Evolutionary conservation across 2,797 vertebrate genomes (phyloP), one percentile per base, ranked within the genome.

Genomic region (Enteromius thamalakanensis): DNA sequence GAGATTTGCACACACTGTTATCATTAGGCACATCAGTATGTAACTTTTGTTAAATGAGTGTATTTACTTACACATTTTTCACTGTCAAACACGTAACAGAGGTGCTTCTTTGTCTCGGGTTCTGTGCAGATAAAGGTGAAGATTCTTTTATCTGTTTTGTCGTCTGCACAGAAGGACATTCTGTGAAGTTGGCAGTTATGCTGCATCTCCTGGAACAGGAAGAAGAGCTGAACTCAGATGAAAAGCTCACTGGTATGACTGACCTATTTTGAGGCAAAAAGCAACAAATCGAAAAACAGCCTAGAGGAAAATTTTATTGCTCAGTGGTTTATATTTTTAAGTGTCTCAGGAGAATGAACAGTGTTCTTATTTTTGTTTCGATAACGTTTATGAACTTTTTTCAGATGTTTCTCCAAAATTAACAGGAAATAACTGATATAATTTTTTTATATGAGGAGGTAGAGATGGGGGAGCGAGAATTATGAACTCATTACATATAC

Each of bases 111-210:
- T 42, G 95, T 96, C 79, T 97, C 96, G 0, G 95, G 94, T 88
- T 97, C 95, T 90, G 96, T 97, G 93, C 96, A 97, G 92, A 97
- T 97, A 91, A 96, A 97, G 68, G 96, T 96, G 87, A 97, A 96
- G 93, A 97, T 96, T 85, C 95, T 94, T 91, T 96, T 96, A 94
- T 97, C 96, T 0, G 96, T 96, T 93, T 97, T 97, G 90, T 97
- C 96, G 87, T 97, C 96, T 26, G 96, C 96, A 82, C 96, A 97
- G 90, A 97, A 97, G 6, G 96, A 97, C 94, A 97, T 97, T 89
- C 96, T 92, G 42, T 97, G 96, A 86, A 97, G 94, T 53, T 97
- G 96, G 76, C 96, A 97, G 89, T 96, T 97, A 87, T 96, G 95
- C 71, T 94, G 95, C 23, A 96, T 92, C 87, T 97, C 96, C 96